phyloP scores from a whole-genome alignment of 2,888 invertebrate genomes.

The Drosophila formosana region DNA sequence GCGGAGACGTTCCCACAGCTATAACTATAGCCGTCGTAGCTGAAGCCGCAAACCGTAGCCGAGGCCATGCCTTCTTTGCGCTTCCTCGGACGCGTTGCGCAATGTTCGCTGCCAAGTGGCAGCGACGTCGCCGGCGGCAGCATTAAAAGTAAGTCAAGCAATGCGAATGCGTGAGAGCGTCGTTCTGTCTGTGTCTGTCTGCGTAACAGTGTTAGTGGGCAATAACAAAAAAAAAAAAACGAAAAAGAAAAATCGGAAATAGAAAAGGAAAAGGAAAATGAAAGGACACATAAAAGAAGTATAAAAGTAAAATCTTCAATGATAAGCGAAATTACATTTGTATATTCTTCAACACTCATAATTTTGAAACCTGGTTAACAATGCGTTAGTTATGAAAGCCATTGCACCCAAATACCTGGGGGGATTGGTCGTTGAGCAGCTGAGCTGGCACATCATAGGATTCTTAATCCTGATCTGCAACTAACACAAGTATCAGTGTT shows the following conservation, averaged over 20 bases:
- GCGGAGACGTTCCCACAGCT: conserved; percentile 15
- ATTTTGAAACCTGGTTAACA: too few relatives aligned
- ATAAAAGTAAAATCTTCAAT: conserved; percentile 7
- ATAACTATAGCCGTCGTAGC: conserved; percentile 14
- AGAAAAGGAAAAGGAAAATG: neutral
- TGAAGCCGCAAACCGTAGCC: conserved; percentile 11
- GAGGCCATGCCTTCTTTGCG: conserved; percentile 48
- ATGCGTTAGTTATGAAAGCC: neutral
- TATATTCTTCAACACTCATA: neutral
- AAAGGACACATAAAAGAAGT: conserved; percentile 5
- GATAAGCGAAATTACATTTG: conserved; percentile 32
- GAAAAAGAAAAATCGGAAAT: neutral
- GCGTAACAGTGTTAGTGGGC: conserved; percentile 31
- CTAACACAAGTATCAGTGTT: neutral
- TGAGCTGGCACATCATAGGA: conserved; percentile 18
- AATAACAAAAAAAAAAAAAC: conserved; percentile 15
- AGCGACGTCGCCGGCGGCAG: conserved; percentile 61
- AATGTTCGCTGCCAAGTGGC: conserved; percentile 62
- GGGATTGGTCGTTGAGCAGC: conserved; percentile 8
- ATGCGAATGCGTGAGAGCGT: conserved; percentile 56
- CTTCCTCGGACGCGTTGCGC: conserved; percentile 65
- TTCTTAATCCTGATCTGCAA: conserved; percentile 7
- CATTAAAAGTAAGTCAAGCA: conserved; percentile 70
- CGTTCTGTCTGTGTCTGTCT: conserved; percentile 13
- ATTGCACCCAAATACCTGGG: neutral